These are phyloP conservation scores for Teleogryllus oceanicus DNA, from an alignment of 2,888 invertebrate genomes.

Conservation along the genomic window DNA sequence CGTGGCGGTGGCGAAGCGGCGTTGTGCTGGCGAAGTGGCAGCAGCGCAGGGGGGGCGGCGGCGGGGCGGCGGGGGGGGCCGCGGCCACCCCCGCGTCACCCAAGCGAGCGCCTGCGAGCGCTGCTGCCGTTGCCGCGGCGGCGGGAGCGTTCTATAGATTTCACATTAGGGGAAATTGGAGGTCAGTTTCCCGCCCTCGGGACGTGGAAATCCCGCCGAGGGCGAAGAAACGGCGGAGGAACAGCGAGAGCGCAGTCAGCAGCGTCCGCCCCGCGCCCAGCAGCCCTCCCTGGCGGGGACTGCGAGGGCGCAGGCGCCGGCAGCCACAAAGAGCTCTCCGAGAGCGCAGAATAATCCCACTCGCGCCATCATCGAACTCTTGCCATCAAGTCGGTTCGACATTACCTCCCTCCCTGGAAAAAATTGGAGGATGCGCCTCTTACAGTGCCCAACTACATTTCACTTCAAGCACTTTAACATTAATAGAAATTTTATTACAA, in stretches of 20 bases:
- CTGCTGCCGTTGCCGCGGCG: background rate
- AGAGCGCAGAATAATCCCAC: no score
- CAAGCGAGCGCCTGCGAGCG: background rate
- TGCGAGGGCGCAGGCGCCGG: background rate
- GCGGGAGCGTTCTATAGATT: background rate
- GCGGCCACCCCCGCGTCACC: no score
- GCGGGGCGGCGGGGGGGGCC: background rate
- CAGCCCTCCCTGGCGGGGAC: background rate
- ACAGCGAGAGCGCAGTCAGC: slow-evolving; percentile 1
- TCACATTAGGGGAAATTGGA: slow-evolving; percentile 18
- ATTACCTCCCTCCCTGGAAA: no score
- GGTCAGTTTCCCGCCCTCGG: background rate
- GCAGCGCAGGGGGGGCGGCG: background rate
- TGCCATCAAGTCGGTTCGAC: no score
- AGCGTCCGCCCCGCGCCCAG: background rate
- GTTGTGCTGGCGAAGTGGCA: background rate
- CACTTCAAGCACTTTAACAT: no score
- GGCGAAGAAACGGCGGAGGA: background rate
- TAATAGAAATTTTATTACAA: no score
- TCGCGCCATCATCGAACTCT: no score
- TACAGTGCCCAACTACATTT: no score
- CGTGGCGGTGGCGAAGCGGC: background rate
- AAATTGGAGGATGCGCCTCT: no score
- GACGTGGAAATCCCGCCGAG: slow-evolving; percentile 7
- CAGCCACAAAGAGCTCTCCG: background rate